Conservation (phyloP, 2,113 vertebrate species). For the Notarius lentiginosus region DNA sequence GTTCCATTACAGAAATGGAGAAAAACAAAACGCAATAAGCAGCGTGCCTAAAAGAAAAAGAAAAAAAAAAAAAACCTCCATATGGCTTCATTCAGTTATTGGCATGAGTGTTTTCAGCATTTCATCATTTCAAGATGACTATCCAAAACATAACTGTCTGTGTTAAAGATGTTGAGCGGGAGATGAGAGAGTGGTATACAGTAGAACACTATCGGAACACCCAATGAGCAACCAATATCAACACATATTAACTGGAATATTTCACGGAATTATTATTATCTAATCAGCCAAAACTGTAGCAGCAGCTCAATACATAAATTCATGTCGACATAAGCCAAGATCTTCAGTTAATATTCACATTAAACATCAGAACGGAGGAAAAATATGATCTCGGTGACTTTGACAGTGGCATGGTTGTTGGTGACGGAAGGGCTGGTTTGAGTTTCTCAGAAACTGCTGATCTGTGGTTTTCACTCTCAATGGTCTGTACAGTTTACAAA, state of each 20-base stretch:
- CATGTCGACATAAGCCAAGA: neutral
- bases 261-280: neutral
- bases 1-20: neutral
- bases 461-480: neutral
- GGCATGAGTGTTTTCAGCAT: slow-evolving; percentile 13
- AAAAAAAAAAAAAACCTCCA: neutral
- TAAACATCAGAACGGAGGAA: neutral
- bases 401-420: neutral
- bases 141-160: slow-evolving; percentile 17
- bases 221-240: neutral
- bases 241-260: neutral
- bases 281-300: neutral
- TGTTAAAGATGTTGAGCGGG: neutral
- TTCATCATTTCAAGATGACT: slow-evolving; percentile 29
- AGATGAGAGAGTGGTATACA: neutral
- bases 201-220: neutral
- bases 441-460: slow-evolving; percentile 4
- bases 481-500: neutral
- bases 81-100: slow-evolving; percentile 10
- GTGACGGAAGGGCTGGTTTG: neutral
- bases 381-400: neutral
- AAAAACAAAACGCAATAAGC: neutral
- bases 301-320: neutral
- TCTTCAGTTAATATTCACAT: neutral
- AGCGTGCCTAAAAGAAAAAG: neutral